A percentile compares a stretch with the other conserved stretches of the same genome.
phyloP scores from a whole-genome alignment of 2,113 vertebrate genomes.

The Neolamprologus devosi region DNA sequence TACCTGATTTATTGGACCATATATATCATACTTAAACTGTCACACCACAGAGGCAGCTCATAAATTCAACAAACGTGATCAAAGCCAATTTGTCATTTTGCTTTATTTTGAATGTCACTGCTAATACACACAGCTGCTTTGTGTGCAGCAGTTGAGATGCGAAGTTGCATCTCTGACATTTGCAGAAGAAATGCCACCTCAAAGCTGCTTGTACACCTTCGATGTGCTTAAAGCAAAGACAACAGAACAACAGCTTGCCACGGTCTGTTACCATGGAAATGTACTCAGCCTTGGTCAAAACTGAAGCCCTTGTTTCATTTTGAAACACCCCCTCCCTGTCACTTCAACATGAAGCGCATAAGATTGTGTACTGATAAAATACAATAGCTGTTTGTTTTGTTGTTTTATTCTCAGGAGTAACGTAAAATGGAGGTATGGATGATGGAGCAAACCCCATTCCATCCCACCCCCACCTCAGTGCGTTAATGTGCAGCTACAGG shows the following conservation, averaged over 20 bases:
- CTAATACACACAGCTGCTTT: neutral
- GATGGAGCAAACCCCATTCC: neutral
- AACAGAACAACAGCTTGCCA: slow-evolving; percentile 32
- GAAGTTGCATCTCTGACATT: slow-evolving; percentile 48
- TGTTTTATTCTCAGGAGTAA: slow-evolving; percentile 22
- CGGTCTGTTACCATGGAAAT: slow-evolving; percentile 59
- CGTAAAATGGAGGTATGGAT: slow-evolving; percentile 45
- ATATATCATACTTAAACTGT: neutral
- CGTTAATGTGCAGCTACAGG: slow-evolving; percentile 18
- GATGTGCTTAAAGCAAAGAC: slow-evolving; percentile 14
- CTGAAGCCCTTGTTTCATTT: neutral
- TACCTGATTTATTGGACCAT: neutral
- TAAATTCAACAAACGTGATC: neutral
- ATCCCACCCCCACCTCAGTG: neutral
- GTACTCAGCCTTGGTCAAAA: neutral
- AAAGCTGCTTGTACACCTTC: slow-evolving; percentile 7
- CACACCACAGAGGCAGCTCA: neutral
- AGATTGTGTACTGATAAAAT: neutral
- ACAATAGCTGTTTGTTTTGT: slow-evolving; percentile 25
- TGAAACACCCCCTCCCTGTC: neutral
- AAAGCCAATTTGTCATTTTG: neutral
- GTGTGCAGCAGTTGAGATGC: neutral
- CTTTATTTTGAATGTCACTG: slow-evolving; percentile 17
- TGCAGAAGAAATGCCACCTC: slow-evolving; percentile 39
- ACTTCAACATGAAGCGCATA: neutral